Evolutionary conservation across 2,888 invertebrate species (phyloP).

Genomic region (Tryphoninae sp.): DNA sequence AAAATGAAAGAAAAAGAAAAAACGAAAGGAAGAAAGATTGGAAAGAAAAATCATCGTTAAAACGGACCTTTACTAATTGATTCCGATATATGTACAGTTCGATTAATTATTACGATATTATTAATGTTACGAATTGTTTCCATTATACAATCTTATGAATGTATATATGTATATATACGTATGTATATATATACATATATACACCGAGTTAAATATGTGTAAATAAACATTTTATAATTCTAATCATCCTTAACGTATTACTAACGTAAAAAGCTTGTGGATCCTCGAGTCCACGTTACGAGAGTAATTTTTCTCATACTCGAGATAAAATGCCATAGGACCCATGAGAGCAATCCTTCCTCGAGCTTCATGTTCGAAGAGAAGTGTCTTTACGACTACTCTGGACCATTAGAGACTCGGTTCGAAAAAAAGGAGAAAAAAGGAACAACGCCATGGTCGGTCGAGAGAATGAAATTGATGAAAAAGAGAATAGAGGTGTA

Average conservation of each 20-base stretch:
- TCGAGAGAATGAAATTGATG: conserved; percentile 15
- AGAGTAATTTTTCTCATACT: background rate
- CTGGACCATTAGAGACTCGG: conserved; percentile 10
- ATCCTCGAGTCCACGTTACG: background rate
- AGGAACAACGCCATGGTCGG: background rate
- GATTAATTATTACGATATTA: conserved; percentile 69
- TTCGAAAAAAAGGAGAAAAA: conserved; percentile 7
- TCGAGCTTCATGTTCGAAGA: conserved; percentile 3
- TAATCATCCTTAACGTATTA: conserved; percentile 32
- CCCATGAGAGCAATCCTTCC: background rate
- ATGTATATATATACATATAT: conserved; percentile 61
- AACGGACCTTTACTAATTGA: conserved; percentile 65
- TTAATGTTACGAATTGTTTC: conserved; percentile 72
- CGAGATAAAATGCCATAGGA: background rate
- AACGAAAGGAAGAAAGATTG: conserved; percentile 1
- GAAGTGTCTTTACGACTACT: conserved; percentile 15
- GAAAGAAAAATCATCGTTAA: conserved; percentile 27
- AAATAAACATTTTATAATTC: conserved; percentile 80
- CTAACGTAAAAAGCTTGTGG: background rate
- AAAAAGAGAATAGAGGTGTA: background rate
- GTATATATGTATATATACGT: conserved; percentile 71
- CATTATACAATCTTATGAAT: conserved; percentile 71
- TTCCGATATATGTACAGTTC: conserved; percentile 76
- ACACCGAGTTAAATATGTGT: conserved; percentile 76
- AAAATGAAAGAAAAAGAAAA: background rate